phyloP scores from a whole-genome alignment of 2,888 invertebrate species.

The Meiosimyza platycephala region DNA sequence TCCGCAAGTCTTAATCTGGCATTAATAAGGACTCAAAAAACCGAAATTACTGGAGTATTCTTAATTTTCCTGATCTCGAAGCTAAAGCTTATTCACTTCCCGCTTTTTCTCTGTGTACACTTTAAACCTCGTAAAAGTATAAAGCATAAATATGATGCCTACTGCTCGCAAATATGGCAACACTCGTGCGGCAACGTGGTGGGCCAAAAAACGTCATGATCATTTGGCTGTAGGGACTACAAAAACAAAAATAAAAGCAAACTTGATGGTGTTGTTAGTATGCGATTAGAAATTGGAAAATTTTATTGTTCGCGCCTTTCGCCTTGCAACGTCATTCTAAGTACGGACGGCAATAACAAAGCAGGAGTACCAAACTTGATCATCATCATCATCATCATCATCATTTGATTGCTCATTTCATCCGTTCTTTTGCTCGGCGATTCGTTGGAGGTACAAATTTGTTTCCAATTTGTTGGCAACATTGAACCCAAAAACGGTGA shows the following conservation, averaged over 20 bases:
- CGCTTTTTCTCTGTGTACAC: neutral
- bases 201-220: neutral
- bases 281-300: slow-evolving; percentile 19
- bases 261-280: slow-evolving; percentile 19
- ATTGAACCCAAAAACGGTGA: slow-evolving; percentile 49
- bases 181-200: slow-evolving; percentile 16
- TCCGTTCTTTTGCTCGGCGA: neutral
- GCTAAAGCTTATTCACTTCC: no score
- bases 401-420: no score
- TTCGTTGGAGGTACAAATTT: slow-evolving; percentile 29
- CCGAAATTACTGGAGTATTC: no score
- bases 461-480: slow-evolving; percentile 25
- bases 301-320: slow-evolving; percentile 33
- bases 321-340: slow-evolving; percentile 26
- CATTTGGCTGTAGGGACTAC: neutral
- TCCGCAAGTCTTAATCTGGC: no score
- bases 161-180: slow-evolving; percentile 4
- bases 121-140: neutral
- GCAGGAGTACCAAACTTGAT: neutral
- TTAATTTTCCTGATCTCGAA: no score
- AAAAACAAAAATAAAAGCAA: neutral
- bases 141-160: neutral
- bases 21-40: no score
- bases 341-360: neutral
- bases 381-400: no score